A percentile compares a stretch with the other conserved stretches of the same genome.
Conservation (phyloP, 2,797 vertebrate genomes). For the Anableps anableps region DNA sequence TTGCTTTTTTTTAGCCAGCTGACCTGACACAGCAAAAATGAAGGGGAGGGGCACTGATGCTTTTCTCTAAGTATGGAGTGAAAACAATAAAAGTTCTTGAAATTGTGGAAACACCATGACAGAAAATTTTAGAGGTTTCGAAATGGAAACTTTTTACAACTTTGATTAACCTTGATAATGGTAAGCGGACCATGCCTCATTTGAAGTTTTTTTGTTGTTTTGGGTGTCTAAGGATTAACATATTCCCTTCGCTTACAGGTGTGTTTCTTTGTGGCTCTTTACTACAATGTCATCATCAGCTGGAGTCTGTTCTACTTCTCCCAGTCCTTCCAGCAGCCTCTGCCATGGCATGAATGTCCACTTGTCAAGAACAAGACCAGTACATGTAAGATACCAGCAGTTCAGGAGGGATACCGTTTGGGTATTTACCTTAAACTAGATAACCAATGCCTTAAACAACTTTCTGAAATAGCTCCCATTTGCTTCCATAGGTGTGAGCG, state of each 20-base stretch:
- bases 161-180: neutral
- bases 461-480: neutral
- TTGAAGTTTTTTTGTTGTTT: neutral
- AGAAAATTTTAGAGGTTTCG: neutral
- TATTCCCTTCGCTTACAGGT: conserved; percentile 80
- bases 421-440: neutral
- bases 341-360: conserved; percentile 96
- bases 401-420: neutral
- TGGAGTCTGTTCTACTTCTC: conserved; percentile 99
- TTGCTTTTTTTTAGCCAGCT: too few relatives aligned
- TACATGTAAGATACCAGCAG: conserved; percentile 83
- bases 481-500: neutral
- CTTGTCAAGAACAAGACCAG: conserved; percentile 90
- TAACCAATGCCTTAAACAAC: neutral
- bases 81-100: too few relatives aligned
- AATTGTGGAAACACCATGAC: neutral
- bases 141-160: neutral
- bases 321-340: conserved; percentile 96
- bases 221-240: neutral
- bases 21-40: too few relatives aligned
- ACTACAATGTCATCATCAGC: conserved; percentile 99
- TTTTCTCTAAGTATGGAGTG: too few relatives aligned
- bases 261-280: conserved; percentile 95
- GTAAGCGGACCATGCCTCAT: neutral
- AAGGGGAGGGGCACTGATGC: too few relatives aligned